These are phyloP conservation scores for Myoxocephalus aenaeus DNA, from an alignment of 2,797 vertebrate genomes.

Conservation along the genomic window DNA sequence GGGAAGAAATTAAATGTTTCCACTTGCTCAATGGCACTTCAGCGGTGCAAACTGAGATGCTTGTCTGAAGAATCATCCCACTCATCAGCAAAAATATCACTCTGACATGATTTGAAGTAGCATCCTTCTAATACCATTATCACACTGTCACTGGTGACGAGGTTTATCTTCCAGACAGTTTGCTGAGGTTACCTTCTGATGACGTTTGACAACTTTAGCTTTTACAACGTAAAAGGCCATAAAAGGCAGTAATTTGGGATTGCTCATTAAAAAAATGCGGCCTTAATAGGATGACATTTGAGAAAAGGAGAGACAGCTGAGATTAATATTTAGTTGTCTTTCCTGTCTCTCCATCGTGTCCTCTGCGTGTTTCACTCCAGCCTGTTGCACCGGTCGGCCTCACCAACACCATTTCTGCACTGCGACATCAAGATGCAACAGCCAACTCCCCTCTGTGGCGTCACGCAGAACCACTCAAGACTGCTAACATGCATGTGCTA, in stretches of 20 bases:
- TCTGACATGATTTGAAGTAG: slow-evolving; percentile 20
- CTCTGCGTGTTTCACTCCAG: slow-evolving; percentile 2
- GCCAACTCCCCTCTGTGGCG: slow-evolving; percentile 50
- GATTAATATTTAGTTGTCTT: background rate
- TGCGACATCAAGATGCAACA: slow-evolving; percentile 67
- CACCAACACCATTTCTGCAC: slow-evolving; percentile 62
- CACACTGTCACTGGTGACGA: background rate
- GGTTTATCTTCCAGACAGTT: slow-evolving; percentile 2
- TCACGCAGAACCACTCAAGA: slow-evolving; percentile 33
- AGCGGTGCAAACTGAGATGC: background rate
- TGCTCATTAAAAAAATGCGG: background rate
- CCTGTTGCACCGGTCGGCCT: slow-evolving; percentile 55
- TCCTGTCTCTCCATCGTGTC: background rate
- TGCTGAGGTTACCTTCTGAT: background rate
- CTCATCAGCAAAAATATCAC: slow-evolving; percentile 6
- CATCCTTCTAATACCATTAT: background rate
- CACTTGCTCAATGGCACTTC: background rate
- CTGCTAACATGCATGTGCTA: background rate
- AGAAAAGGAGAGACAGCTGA: background rate
- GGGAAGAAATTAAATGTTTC: background rate
- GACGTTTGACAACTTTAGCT: background rate
- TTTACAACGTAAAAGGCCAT: background rate
- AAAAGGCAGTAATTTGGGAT: background rate
- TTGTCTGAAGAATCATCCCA: background rate
- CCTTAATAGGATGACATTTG: background rate